A percentile compares a stretch with the other conserved stretches of the same genome.
phyloP scores from a whole-genome alignment of 2,113 vertebrate species.

The Ceratotherium simum region DNA sequence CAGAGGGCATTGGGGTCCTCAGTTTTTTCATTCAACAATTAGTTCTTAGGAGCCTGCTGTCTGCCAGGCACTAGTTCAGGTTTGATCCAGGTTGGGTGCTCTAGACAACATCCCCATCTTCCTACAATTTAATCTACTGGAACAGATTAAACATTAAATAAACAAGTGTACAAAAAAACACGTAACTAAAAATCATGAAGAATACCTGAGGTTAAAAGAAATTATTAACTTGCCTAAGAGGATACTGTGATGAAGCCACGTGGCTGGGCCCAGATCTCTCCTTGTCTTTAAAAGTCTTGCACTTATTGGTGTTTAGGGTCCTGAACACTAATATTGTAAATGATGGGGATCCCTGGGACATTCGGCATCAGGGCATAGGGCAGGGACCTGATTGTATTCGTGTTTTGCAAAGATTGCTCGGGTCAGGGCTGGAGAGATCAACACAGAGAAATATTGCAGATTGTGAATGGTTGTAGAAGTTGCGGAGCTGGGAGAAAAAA shows the following conservation, averaged over 20 bases:
- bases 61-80: not conserved
- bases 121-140: not conserved
- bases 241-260: rapidly evolving
- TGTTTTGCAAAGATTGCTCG: not conserved
- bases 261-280: not conserved
- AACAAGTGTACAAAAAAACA: not conserved
- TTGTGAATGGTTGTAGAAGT: not conserved
- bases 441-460: not conserved
- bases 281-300: not conserved
- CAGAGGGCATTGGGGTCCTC: not conserved
- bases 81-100: not conserved
- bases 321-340: not conserved
- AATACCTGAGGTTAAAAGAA: not conserved
- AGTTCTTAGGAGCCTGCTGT: not conserved
- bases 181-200: not conserved
- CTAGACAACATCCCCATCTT: not conserved
- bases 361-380: not conserved
- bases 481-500: not conserved
- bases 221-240: not conserved
- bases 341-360: not conserved
- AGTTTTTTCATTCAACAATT: not conserved
- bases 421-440: not conserved
- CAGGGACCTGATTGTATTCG: not conserved
- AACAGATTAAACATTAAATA: constrained; percentile 10
- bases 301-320: too few species aligned